Conservation (phyloP, 2,888 invertebrate species). For the Mimumesa dahlbomi region DNA sequence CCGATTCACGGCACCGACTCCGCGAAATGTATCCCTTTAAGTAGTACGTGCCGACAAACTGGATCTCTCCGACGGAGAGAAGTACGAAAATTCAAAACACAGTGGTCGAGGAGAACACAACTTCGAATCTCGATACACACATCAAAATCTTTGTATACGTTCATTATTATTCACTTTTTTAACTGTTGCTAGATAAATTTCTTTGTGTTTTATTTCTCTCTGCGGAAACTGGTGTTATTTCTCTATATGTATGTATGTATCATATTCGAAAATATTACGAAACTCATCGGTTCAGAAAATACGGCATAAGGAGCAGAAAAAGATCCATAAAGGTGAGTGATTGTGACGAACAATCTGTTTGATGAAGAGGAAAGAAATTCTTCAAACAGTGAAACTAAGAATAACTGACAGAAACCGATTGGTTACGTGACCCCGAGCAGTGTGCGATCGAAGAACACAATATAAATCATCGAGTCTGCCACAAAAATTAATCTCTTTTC, state of each 20-base stretch:
- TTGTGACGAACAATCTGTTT: constrained; percentile 33
- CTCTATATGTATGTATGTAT: not conserved
- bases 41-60: constrained; percentile 52
- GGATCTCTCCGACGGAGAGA: constrained; percentile 16
- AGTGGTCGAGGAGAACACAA: no score
- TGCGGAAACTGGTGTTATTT: not conserved
- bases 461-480: constrained; percentile 20
- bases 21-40: constrained; percentile 49
- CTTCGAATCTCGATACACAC: no score
- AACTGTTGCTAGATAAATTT: no score
- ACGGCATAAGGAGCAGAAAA: not conserved
- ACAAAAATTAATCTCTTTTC: constrained; percentile 23
- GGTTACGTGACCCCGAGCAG: constrained; percentile 13
- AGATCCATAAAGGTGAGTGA: constrained; percentile 20
- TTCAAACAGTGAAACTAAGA: constrained; percentile 2
- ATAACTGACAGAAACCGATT: constrained; percentile 27
- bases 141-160: no score
- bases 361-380: constrained; percentile 8
- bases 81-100: no score
- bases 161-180: no score
- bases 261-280: not conserved
- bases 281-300: not conserved
- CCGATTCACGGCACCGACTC: constrained; percentile 32
- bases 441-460: constrained; percentile 17
- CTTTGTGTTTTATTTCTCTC: no score